Base-by-base conservation (phyloP, 2,888 invertebrate species). In the Schizaphis graminum region DNA sequence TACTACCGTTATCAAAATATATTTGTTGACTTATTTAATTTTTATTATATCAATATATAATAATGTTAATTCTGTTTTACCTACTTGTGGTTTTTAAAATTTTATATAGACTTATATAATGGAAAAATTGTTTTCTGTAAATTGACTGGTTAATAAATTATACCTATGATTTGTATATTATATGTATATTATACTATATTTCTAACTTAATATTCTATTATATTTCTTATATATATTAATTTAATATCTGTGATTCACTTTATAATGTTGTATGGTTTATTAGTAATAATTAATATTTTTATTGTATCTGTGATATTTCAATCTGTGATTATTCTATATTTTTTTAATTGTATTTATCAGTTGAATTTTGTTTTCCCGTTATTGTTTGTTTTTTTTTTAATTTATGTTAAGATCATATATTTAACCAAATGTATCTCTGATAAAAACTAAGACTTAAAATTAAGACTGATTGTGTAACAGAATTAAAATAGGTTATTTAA, bases 231-330 rank as follows among this genome's bases (percentile, higher is more conserved):
- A 61, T 28, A 77, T 77, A 21, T 77, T 35, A 21, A 77, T 77
- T 77, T 77, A 35, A 21, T 77, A 77, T n/a, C 16, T 35, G 35
- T 77, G 21, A 77, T 77, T 77, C 77, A 77, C 8, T 21, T 35
- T 26, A 41, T 85, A 84, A 85, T 85, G 28, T 85, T 85, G 10
- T 44, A 21, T 84, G 26, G 35, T 47, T 61, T 89, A 61, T 89
- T 61, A 67, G 44, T 28, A 67, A 16, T 16, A 77, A 35, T 77
- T 77, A 21, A 77, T 35, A 16, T 11, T 84, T 47, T 91, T n/a
- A 28, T 47, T 10, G 41, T 56, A 84, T 85, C 56, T 85, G 53
- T 91, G 35, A 91, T 91, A 85, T 91, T 56, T n/a, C 44, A 41
- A 84, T 16, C 21, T 56, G 44, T 35, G 21, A 11, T 90, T 28